Base-by-base conservation (phyloP, 2,888 invertebrate genomes). In the Lithosia quadra region DNA sequence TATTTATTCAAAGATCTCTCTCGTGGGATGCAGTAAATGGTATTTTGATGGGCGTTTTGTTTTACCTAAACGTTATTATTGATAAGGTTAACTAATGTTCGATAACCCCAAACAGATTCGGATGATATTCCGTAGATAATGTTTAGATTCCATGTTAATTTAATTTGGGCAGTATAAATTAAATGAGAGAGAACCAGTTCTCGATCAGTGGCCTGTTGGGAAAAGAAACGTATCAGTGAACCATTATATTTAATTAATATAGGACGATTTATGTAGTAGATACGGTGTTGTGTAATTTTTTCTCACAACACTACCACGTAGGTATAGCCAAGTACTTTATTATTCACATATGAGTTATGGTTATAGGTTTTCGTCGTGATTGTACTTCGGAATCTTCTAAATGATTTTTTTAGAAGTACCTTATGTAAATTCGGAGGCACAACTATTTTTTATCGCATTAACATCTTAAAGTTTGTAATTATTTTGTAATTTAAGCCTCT, bases 211-310 rank as follows among this genome's bases (percentile, higher is more conserved):
- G 86, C 86, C 82, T 83, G 86, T 83, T 85, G 85, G 85, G 87
- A 86, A 86, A 83, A 82, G 84, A 86, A 88, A 89, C 85, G 89
- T 86, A 92, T 91, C 87, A 83, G 85, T 88, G 82, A 83, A 85
- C 90, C 90, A 91, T 92, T 90, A 91, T 86, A 88, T 91, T 92
- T 91, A 92, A 92, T 92, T 90, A 91, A 92, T 90, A 87, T 88
- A 89, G 86, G 88, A 89, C 90, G 86, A 91, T 91, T 88, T 91
- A 91, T 90, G 86, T 84, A 77, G 75, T 84, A 85, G 86, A 89
- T 87, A 87, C 85, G 86, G 85, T 84, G 83, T 83, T 86, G 84
- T 88, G 86, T 91, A 90, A 89, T 89, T 87, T 63, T 89, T 91
- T 90, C 89, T 86, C 84, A 83, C 88, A 86, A 86, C 84, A 89